Conservation (phyloP, 2,113 vertebrate genomes). For the Corythornis madagascariensis region DNA sequence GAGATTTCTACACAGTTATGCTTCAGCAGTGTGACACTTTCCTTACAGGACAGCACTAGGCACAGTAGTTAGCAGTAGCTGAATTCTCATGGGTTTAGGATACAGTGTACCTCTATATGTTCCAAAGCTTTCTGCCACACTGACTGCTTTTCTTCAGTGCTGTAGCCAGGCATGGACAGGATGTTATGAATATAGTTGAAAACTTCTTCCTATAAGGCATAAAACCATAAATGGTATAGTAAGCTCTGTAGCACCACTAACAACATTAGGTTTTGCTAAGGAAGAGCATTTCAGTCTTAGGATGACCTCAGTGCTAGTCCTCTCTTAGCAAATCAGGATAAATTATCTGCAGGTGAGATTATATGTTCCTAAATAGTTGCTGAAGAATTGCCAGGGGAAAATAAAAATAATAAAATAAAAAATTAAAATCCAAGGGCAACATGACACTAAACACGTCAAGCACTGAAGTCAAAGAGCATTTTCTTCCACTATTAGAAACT, state of each 20-base stretch:
- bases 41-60: background rate
- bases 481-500: background rate
- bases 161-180: slow-evolving; percentile 92
- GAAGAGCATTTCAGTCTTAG: background rate
- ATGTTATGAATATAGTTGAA: slow-evolving; percentile 96
- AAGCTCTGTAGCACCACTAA: background rate
- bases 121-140: slow-evolving; percentile 87
- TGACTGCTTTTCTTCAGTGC: slow-evolving; percentile 84
- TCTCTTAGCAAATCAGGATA: background rate
- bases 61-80: background rate
- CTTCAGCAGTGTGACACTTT: background rate
- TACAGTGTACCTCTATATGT: slow-evolving; percentile 81
- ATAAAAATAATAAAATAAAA: background rate
- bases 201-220: slow-evolving; percentile 84
- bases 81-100: background rate
- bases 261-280: background rate
- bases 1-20: background rate
- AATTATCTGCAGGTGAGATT: background rate
- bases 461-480: background rate
- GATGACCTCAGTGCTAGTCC: background rate
- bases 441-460: background rate
- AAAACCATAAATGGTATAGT: background rate
- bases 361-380: background rate
- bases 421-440: background rate
- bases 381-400: background rate